Base-by-base conservation (phyloP, 2,888 invertebrate genomes). In the Acanthosepion pharaonis region DNA sequence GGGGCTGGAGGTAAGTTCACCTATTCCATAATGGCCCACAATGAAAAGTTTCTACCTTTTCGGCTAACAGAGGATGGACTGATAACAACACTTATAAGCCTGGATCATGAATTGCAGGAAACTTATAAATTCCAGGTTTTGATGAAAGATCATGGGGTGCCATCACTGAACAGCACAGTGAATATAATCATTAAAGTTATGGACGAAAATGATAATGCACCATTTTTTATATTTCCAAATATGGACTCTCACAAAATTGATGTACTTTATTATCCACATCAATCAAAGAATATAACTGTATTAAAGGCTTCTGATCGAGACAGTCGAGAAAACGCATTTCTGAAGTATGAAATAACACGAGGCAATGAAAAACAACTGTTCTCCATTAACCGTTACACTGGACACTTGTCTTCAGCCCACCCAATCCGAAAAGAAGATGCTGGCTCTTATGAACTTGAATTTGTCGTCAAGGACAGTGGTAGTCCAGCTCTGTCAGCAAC, bases 291-390 rank as follows among this genome's bases (percentile, higher is more conserved):
- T 78, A 78, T 78, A 78, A 78, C 78, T 15, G n/a, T 33, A 78
- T n/a, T 78, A 18, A 78, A 78, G n/a, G 78, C 78, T 78, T 78
- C 78, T 0, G 78, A 78, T 78, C 78, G n/a, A 78, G 78, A 78
- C 78, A 78, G 78, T n/a, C 15, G n/a, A 11, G 78, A 78, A n/a
- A 78, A 78, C 33, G n/a, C 78, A n/a, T 78, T 78, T 78, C 78
- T 78, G 9, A 78, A 78, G 78, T 78, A 78, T n/a, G n/a, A n/a
- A 78, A 78, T 78, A n/a, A 78, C 9, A 78, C n/a, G n/a, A 15
- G 78, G 78, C n/a, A 78, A 78, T 78, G 78, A 78, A n/a, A 78
- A 78, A 78, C 78, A 78, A 33, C 78, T 78, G n/a, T 78, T 78
- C n/a, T 15, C n/a, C 78, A 78, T 78, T 15, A 33, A 78, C n/a